Percentiles rank a stretch among this genome's conserved stretches.
Conservation (phyloP, 2,888 invertebrate genomes). For the Plebejus argus region DNA sequence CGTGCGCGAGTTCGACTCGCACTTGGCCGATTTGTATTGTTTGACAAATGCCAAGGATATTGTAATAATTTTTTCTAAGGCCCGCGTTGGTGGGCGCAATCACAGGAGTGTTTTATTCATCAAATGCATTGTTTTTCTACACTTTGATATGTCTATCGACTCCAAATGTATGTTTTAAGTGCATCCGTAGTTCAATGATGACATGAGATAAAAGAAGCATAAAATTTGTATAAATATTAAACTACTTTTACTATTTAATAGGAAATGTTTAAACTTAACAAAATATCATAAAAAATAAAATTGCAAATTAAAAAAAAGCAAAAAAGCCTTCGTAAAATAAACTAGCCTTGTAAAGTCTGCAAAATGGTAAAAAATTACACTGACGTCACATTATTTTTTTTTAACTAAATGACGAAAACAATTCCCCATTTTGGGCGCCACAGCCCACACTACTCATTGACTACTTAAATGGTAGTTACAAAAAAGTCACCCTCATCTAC, state of each 20-base stretch:
- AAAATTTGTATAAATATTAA: no score
- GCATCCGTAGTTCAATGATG: neutral
- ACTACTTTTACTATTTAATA: no score
- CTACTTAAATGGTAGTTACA: neutral
- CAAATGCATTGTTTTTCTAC: neutral
- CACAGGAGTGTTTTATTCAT: slow-evolving; percentile 33
- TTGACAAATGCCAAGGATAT: slow-evolving; percentile 51
- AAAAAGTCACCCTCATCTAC: no score
- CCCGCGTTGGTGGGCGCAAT: slow-evolving; percentile 49
- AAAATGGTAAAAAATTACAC: neutral
- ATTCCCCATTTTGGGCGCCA: neutral
- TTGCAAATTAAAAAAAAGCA: no score
- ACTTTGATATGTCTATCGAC: neutral
- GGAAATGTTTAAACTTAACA: no score
- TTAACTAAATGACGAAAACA: neutral
- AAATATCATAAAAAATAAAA: no score
- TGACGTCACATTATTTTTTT: no score
- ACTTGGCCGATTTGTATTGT: slow-evolving; percentile 45
- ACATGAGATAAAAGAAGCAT: neutral
- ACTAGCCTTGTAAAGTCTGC: neutral
- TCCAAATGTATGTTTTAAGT: neutral
- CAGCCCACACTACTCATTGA: neutral
- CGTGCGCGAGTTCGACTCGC: neutral
- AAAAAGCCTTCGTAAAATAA: neutral
- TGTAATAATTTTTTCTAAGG: slow-evolving; percentile 48